Conservation (phyloP, 2,888 invertebrate species). For the Syritta pipiens region DNA sequence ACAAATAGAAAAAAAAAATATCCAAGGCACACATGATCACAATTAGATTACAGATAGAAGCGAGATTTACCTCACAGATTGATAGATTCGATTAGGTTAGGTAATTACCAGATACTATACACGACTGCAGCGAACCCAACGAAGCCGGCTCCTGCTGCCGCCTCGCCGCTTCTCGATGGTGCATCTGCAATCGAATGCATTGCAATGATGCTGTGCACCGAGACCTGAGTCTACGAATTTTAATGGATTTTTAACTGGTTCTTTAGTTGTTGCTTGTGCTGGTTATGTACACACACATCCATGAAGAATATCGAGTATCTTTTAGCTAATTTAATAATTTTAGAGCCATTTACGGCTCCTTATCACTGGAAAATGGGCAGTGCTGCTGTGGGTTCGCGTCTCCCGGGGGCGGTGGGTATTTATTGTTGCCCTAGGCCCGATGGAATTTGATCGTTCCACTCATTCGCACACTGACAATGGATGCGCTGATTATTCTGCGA, state of each 20-base stretch:
- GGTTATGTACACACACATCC: conserved; percentile 27
- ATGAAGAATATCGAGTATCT: conserved; percentile 52
- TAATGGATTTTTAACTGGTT: conserved; percentile 78
- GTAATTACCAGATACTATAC: conserved; percentile 69
- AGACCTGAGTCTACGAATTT: conserved; percentile 70
- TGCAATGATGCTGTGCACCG: too few relatives aligned
- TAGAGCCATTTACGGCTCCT: conserved; percentile 79
- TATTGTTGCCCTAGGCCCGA: conserved; percentile 45
- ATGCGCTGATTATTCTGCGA: conserved; percentile 34
- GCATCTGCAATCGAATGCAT: too few relatives aligned
- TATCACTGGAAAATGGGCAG: conserved; percentile 75
- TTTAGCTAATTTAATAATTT: conserved; percentile 79
- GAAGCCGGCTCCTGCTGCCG: conserved; percentile 14
- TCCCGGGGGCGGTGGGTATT: too few relatives aligned
- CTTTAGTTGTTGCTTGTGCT: conserved; percentile 69
- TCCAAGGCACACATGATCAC: conserved; percentile 22
- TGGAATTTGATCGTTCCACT: conserved; percentile 59
- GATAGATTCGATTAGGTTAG: conserved; percentile 78
- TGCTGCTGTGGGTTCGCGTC: conserved; percentile 1
- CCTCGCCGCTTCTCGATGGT: too few relatives aligned
- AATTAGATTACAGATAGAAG: conserved; percentile 69
- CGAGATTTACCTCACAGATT: conserved; percentile 79
- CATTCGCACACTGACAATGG: conserved; percentile 30
- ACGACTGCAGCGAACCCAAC: too few relatives aligned
- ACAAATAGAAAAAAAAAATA: background rate